Conservation (phyloP, 2,113 vertebrate genomes). For the Ptychochromis oligacanthus region DNA sequence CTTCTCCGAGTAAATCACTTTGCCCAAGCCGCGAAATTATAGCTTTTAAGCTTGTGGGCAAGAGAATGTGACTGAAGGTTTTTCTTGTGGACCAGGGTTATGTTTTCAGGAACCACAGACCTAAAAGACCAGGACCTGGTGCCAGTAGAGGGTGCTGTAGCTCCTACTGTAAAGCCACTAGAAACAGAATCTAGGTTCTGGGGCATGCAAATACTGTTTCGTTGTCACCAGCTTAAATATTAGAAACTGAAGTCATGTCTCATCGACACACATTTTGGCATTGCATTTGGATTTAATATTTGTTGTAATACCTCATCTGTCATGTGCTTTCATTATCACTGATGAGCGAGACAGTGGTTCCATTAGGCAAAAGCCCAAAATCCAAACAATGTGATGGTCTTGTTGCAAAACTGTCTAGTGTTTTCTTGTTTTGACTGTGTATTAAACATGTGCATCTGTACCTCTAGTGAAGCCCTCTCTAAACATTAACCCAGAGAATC, state of each 20-base stretch:
- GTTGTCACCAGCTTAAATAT: conserved; percentile 4
- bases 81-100: conserved; percentile 76
- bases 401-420: not conserved
- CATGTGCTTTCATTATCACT: not conserved
- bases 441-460: not conserved
- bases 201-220: not conserved
- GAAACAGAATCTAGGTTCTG: not conserved
- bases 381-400: conserved; percentile 31
- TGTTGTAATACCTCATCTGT: not conserved
- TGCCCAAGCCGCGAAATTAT: conserved; percentile 79
- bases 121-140: not conserved
- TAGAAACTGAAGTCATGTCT: not conserved
- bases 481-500: not conserved
- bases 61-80: conserved; percentile 73
- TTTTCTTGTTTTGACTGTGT: conserved; percentile 15
- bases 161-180: conserved; percentile 32
- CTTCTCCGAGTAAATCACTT: conserved; percentile 55
- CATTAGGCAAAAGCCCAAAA: not conserved
- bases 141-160: conserved; percentile 73
- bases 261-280: not conserved
- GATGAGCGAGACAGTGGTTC: not conserved
- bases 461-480: not conserved
- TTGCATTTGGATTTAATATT: conserved; percentile 13
- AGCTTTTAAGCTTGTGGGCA: conserved; percentile 77
- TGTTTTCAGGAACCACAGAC: conserved; percentile 72